A percentile compares a stretch with the other conserved stretches of the same genome.
Conservation (phyloP, 2,888 invertebrate species). For the Cylloceria caligata region DNA sequence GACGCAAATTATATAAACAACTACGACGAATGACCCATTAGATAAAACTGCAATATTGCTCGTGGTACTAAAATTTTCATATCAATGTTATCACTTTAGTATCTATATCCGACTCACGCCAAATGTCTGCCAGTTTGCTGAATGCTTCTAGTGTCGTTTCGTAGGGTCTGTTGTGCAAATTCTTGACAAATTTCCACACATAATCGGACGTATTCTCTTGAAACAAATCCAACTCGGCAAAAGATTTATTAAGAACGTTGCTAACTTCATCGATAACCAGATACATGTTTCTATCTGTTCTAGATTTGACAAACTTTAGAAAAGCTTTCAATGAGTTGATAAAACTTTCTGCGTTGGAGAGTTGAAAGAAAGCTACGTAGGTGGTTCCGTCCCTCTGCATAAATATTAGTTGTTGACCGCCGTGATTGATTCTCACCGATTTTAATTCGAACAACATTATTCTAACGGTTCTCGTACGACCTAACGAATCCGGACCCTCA, state of each 20-base stretch:
- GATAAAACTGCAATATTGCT: conserved; percentile 5
- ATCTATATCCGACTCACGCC: conserved; percentile 85
- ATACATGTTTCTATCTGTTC: conserved; percentile 90
- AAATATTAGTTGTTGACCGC: conserved; percentile 87
- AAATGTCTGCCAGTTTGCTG: conserved; percentile 93
- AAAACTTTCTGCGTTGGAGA: conserved; percentile 93
- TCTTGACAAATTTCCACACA: conserved; percentile 88
- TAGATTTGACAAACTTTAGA: conserved; percentile 88
- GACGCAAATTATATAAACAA: background rate
- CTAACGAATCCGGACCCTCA: conserved; percentile 82
- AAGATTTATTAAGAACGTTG: conserved; percentile 92
- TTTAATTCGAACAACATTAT: conserved; percentile 88
- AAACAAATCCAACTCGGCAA: conserved; percentile 94
- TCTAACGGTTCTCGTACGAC: conserved; percentile 85
- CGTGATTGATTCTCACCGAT: conserved; percentile 87
- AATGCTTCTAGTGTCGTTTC: conserved; percentile 94
- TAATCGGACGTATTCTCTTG: conserved; percentile 89
- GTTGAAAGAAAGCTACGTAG: conserved; percentile 93
- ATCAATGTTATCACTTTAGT: background rate
- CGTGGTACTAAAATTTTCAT: background rate
- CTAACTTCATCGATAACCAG: conserved; percentile 89
- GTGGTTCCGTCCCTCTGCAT: conserved; percentile 90
- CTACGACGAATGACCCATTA: background rate
- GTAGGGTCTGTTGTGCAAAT: conserved; percentile 90
- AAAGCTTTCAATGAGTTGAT: conserved; percentile 88